phyloP scores from a whole-genome alignment of 2,797 vertebrate species.

The Vireo griseus region DNA sequence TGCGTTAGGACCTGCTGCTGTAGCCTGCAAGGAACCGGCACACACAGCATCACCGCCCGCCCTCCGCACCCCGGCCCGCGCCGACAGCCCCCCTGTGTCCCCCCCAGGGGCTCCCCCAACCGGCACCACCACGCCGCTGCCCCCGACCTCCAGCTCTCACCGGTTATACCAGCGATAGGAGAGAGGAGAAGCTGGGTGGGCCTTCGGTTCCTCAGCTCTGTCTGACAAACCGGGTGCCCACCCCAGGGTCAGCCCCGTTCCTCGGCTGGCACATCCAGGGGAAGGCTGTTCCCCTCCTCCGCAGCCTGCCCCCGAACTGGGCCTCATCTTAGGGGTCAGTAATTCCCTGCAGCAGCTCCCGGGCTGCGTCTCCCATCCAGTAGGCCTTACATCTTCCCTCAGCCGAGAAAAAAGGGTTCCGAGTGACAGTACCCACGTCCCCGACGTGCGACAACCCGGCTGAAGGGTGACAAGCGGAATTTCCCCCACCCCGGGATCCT shows the following conservation, averaged over 20 bases:
- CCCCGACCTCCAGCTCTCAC: not conserved
- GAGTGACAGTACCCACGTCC: not conserved
- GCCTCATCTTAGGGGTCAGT: not conserved
- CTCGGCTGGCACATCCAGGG: not conserved
- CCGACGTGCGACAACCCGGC: fast-evolving
- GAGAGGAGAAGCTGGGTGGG: not conserved
- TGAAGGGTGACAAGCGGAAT: not conserved
- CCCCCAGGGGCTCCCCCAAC: too few species aligned
- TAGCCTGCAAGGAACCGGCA: slow-evolving; percentile 79
- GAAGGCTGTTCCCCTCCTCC: fast-evolving
- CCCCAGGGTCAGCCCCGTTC: not conserved
- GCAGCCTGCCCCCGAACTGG: not conserved
- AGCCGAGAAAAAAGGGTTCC: not conserved
- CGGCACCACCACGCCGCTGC: fast-evolving
- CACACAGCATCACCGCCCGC: not conserved
- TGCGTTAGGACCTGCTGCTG: slow-evolving; percentile 95
- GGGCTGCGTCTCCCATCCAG: not conserved
- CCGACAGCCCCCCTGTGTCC: not conserved
- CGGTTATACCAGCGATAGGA: fast-evolving
- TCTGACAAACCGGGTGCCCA: not conserved
- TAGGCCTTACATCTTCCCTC: not conserved
- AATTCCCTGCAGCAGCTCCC: not conserved
- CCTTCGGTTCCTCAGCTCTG: not conserved
- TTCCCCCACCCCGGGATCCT: fast-evolving
- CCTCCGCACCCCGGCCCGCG: not conserved